These are phyloP conservation scores for Recurvirostra avosetta DNA, from an alignment of 2,113 vertebrate species.

Conservation along the genomic window DNA sequence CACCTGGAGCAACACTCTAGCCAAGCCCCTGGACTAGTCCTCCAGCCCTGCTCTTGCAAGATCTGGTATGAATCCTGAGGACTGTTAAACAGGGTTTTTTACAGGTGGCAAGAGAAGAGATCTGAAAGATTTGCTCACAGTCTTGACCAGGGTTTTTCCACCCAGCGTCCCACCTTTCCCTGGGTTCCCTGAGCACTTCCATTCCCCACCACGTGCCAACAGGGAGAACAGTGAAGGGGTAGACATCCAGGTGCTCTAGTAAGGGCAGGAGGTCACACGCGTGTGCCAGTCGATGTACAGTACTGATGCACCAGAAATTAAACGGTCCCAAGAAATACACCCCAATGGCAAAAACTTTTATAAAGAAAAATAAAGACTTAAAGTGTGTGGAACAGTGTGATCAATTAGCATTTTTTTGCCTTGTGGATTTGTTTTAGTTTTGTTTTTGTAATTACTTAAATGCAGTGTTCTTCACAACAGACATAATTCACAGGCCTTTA, in stretches of 20 bases:
- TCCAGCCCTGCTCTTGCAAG: not conserved
- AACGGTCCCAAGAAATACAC: not conserved
- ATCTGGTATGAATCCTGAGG: not conserved
- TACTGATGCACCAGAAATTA: not conserved
- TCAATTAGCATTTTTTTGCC: not conserved
- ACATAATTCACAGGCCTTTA: constrained; percentile 57
- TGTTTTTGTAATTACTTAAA: constrained; percentile 64
- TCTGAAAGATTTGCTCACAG: not conserved
- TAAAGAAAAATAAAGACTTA: not conserved
- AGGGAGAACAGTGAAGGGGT: not conserved
- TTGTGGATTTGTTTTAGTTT: constrained; percentile 42
- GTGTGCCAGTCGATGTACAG: not conserved
- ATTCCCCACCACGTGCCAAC: not conserved
- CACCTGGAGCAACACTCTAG: not conserved
- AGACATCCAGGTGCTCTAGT: not conserved
- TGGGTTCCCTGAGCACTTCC: not conserved
- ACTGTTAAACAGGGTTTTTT: not conserved
- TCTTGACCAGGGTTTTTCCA: not conserved
- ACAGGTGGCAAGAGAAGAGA: not conserved
- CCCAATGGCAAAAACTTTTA: not conserved
- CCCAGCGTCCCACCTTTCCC: not conserved
- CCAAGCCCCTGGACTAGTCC: not conserved
- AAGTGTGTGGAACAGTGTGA: not conserved
- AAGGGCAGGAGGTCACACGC: not conserved
- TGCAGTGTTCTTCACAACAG: constrained; percentile 55